Conservation (phyloP, 2,888 invertebrate genomes). For the Terebella lapidaria region DNA sequence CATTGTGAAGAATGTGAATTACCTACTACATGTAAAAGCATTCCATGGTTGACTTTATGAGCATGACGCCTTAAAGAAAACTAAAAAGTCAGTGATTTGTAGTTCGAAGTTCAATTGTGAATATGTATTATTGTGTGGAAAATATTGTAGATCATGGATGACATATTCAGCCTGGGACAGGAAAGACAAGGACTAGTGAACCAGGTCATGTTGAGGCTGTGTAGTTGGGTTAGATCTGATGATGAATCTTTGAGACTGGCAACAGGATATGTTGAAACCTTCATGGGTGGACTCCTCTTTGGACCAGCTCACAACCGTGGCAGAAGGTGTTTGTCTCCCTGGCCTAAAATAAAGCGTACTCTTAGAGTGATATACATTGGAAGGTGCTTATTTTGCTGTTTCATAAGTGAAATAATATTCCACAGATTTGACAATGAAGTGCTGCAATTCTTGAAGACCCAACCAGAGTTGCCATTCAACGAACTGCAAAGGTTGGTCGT, state of each 20-base stretch:
- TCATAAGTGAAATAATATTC: background rate
- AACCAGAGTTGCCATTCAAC: background rate
- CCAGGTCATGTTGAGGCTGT: background rate
- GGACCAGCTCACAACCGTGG: background rate
- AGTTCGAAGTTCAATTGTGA: too few relatives aligned
- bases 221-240: background rate
- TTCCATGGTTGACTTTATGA: too few relatives aligned
- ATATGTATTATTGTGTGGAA: too few relatives aligned
- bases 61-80: too few relatives aligned
- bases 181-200: background rate
- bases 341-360: background rate
- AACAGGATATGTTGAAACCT: background rate
- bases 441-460: background rate
- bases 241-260: background rate
- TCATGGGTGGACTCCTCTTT: background rate
- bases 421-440: constrained; percentile 1
- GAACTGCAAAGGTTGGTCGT: background rate
- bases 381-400: background rate
- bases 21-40: too few relatives aligned
- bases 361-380: background rate
- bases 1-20: too few relatives aligned
- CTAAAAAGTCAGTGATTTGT: background rate
- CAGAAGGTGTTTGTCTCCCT: background rate
- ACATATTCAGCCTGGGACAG: background rate
- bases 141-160: background rate